phyloP scores from a whole-genome alignment of 2,113 vertebrate genomes.

The Climacteris rufus region DNA sequence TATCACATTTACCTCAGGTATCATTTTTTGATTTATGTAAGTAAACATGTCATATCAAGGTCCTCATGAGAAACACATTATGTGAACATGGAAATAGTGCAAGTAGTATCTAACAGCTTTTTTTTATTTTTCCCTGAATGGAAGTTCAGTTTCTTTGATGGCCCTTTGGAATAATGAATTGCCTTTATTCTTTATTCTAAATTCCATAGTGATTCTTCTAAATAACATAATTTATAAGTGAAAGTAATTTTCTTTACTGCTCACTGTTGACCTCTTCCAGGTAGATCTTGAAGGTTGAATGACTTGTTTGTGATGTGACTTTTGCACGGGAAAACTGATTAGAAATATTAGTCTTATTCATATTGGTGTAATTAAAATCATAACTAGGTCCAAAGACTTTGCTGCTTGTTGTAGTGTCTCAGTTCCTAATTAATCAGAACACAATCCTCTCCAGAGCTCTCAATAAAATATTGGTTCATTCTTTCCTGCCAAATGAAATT shows the following conservation, averaged over 20 bases:
- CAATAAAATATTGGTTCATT: neutral
- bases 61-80: constrained; percentile 7
- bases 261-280: neutral
- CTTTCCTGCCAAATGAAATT: neutral
- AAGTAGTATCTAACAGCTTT: neutral
- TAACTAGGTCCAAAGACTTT: neutral
- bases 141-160: neutral
- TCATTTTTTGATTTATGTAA: neutral
- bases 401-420: neutral
- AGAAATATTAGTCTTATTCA: neutral
- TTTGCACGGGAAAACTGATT: neutral
- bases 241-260: neutral
- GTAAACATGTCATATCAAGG: neutral
- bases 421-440: neutral
- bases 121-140: neutral
- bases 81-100: neutral
- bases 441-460: neutral
- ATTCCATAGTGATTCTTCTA: neutral
- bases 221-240: neutral
- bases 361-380: neutral
- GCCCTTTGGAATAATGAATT: neutral
- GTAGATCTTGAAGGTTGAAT: neutral
- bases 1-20: neutral
- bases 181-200: neutral
- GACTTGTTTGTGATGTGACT: neutral